phyloP scores from a whole-genome alignment of 2,888 invertebrate genomes.

The Crossocerus cetratus region DNA sequence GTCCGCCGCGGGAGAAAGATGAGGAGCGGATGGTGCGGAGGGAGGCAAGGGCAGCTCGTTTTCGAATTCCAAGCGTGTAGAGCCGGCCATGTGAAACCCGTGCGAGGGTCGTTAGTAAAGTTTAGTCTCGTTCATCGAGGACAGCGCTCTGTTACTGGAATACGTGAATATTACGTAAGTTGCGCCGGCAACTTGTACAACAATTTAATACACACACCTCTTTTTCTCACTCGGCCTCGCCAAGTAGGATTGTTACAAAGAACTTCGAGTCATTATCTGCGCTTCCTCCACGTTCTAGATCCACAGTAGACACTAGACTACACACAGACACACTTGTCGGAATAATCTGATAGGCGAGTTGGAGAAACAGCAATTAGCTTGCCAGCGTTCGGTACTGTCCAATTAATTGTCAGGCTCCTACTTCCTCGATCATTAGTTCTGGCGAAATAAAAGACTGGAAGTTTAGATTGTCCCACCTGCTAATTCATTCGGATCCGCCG shows the following conservation, averaged over 20 bases:
- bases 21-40: background rate
- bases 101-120: slow-evolving; percentile 46
- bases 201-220: slow-evolving; percentile 11
- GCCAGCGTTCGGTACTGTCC: no score
- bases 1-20: background rate
- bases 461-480: no score
- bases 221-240: background rate
- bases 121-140: slow-evolving; percentile 46
- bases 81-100: slow-evolving; percentile 43
- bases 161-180: slow-evolving; percentile 40
- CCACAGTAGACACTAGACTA: no score
- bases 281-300: background rate
- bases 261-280: no score
- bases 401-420: no score
- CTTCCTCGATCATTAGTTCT: no score
- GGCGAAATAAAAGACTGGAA: no score
- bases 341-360: no score
- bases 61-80: slow-evolving; percentile 44
- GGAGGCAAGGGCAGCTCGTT: slow-evolving; percentile 37
- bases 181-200: slow-evolving; percentile 32
- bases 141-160: slow-evolving; percentile 39
- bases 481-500: no score
- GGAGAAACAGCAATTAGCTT: no score
- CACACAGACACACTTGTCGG: no score
- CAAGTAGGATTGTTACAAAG: no score